These are phyloP conservation scores for Microtus montanus DNA, from an alignment of 2,113 vertebrate genomes.

Conservation along the genomic window DNA sequence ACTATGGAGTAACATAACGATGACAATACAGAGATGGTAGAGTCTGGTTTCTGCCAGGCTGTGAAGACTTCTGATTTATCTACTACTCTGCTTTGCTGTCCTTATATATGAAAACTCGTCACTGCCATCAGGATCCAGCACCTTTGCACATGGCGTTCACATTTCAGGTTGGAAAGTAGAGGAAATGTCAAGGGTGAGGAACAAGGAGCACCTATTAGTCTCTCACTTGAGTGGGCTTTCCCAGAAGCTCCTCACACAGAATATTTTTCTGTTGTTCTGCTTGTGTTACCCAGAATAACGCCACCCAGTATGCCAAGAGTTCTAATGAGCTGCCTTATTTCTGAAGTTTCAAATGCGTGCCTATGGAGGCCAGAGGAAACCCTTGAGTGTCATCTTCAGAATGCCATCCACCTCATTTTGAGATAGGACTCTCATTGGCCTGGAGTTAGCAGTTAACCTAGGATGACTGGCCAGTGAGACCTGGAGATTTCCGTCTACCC, in stretches of 20 bases:
- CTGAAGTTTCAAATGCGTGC: neutral
- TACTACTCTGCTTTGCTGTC: neutral
- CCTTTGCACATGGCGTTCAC: neutral
- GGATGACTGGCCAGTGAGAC: neutral
- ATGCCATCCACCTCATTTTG: neutral
- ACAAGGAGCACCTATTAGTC: neutral
- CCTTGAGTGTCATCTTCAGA: neutral
- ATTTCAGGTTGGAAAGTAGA: neutral
- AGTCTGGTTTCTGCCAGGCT: neutral
- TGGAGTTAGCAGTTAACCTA: neutral
- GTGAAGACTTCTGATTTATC: neutral
- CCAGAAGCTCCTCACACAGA: neutral
- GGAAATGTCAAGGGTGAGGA: neutral
- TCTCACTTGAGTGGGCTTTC: neutral
- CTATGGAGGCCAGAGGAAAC: neutral
- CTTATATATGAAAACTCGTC: neutral
- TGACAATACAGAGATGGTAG: neutral
- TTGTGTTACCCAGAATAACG: conserved; percentile 34
- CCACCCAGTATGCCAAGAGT: neutral
- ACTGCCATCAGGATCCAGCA: neutral
- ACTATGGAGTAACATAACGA: neutral
- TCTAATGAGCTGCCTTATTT: neutral
- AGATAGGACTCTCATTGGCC: neutral
- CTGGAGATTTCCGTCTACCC: neutral
- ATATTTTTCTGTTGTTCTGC: neutral